Evolutionary conservation across 2,113 vertebrate species (phyloP).

Genomic region (Microtus montanus): DNA sequence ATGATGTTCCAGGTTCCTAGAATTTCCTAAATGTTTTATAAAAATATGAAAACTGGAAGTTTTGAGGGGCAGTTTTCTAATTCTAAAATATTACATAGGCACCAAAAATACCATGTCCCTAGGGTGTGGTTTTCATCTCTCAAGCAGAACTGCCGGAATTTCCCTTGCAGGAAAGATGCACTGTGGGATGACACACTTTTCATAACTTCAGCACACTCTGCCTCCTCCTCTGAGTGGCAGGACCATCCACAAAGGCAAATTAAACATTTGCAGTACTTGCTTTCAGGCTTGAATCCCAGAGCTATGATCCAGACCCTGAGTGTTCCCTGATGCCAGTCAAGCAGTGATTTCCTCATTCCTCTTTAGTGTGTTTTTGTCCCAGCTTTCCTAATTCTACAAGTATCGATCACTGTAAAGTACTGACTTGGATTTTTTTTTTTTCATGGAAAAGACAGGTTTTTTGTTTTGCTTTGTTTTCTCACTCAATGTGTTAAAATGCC

Average conservation of each 20-base stretch:
- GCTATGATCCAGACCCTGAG: no score
- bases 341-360: no score
- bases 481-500: neutral
- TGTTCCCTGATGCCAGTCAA: no score
- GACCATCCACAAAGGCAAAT: no score
- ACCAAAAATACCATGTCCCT: neutral
- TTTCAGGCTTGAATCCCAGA: no score
- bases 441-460: neutral
- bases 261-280: no score
- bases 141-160: no score
- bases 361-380: neutral
- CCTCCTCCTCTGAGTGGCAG: neutral
- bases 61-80: neutral
- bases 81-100: neutral
- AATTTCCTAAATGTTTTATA: no score
- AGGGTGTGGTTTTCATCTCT: neutral
- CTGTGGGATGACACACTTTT: neutral
- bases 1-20: neutral
- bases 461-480: neutral
- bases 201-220: neutral
- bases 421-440: neutral
- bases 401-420: neutral
- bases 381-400: neutral
- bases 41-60: neutral
- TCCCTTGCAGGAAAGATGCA: neutral